Base-by-base conservation (phyloP, 2,888 invertebrate species). In the Prenolepis imparis region DNA sequence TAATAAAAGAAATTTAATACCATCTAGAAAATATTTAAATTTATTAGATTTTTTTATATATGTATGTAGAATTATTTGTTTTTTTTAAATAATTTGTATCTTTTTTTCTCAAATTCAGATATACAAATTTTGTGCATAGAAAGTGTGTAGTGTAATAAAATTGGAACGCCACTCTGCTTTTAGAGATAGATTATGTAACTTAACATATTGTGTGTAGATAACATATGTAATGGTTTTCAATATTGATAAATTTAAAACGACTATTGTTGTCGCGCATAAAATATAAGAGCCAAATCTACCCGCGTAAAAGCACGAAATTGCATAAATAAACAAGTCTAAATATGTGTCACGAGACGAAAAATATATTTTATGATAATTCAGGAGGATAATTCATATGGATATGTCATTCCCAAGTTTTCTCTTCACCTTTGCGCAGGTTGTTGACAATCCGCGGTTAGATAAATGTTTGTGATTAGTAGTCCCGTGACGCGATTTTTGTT, bases 401-500 rank as follows among this genome's bases (percentile, higher is more conserved):
- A 6, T 24, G 57, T 0, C 4, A 18, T 21, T 36, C 3, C 18
- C 1, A 44, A 55, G 5, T 28, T 21, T 1, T 0, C 24, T 21
- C 67, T 67, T 67, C 15, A 15, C 15, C 52, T 32, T 18, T 32
- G 15, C 15, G 18, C 72, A 11, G 18, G 12, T 24, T 21, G 9
- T 70, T 59, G 12, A 36, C 12, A 59, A n/a, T 41, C 4, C 24
- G 36, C 1, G 28, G 44, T 44, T 41, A 41, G 3, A 39, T 28
- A 57, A 57, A 68, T 57, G 57, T 70, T 24, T 59, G 18, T 12
- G 41, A 80, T 72, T 72, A 72, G 44, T 44, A 80, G 11, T 32
- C 3, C n/a, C 57, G 21, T 41, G 41, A 39, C 81, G 72, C 64
- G 81, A 84, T 55, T 83, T 66, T 68, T 74, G 81, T 41, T 68